Base-by-base conservation (phyloP, 2,113 vertebrate species). In the Falco punctatus region DNA sequence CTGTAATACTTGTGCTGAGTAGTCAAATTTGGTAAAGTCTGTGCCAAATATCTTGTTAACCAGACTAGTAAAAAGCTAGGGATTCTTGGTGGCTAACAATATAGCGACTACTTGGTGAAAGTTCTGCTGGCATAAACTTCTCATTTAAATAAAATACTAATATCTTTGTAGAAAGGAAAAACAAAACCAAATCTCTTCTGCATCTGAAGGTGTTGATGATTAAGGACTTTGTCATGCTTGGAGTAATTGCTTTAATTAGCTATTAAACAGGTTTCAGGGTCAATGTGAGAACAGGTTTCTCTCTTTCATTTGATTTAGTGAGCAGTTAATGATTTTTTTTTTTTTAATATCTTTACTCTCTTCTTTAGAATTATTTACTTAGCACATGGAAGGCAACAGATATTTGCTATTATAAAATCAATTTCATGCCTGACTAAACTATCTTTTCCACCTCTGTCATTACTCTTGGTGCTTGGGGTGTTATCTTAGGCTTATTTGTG, bases 321-420 rank as follows among this genome's bases (percentile, higher is more conserved):
- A 98, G 96, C 97, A 98, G 98, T 98, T 99, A 99, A 99, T 99
- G 98, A 99, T 99, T 99, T 98, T 98, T 97, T 97, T 97, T 98
- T 98, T 98, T 98, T 98, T 98, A 98, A 98, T 98, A 98, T 98
- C 98, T 98, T 98, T 98, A 97, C 97, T 98, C 98, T 98, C 98
- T 99, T 98, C 98, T 98, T 98, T 96, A 98, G 98, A 99, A 98
- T 99, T 98, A 99, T 99, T 99, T 99, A 99, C 99, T 99, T 99
- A 99, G 98, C 98, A 98, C 98, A 98, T 96, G 81, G 98, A 98
- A 98, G 97, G 98, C 98, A 99, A 98, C 98, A 98, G 98, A 99
- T 98, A 99, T 98, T 99, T 99, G 98, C 99, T 99, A 99, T 99
- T 99, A 99, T 98, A 99, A 99, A 99, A 99, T 99, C 99, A 99